phyloP scores from a whole-genome alignment of 2,797 vertebrate species.

The Arremon brunneinucha region DNA sequence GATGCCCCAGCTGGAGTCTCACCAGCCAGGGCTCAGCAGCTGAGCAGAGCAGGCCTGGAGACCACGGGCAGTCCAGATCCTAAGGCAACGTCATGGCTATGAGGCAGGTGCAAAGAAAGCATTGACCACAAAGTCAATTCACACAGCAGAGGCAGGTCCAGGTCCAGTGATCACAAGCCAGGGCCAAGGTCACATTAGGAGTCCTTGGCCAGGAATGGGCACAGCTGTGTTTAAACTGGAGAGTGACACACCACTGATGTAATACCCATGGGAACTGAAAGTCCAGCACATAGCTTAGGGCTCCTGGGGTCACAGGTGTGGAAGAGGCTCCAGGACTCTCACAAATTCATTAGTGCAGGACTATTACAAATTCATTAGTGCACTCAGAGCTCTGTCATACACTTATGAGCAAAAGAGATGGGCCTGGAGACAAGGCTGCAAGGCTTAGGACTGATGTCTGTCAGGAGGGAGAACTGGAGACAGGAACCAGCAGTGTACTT shows the following conservation, averaged over 20 bases:
- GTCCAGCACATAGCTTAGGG: background rate
- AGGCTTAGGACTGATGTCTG: background rate
- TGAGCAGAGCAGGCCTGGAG: background rate
- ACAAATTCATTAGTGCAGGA: background rate
- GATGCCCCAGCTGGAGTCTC: background rate
- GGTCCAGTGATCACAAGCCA: background rate
- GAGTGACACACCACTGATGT: background rate
- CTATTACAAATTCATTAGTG: background rate
- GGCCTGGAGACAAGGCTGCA: background rate
- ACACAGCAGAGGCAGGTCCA: background rate
- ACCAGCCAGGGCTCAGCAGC: background rate
- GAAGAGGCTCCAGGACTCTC: background rate
- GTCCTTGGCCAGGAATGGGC: background rate
- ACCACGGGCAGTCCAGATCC: background rate
- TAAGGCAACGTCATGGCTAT: background rate
- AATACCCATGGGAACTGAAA: background rate
- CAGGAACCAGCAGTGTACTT: background rate
- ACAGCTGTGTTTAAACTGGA: slow-evolving; percentile 29
- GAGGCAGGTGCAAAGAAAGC: background rate
- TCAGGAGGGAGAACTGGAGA: background rate
- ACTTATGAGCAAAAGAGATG: background rate
- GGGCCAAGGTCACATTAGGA: background rate
- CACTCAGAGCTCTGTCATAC: background rate
- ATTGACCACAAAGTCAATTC: background rate
- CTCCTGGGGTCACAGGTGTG: background rate